Percentiles rank a stretch among this genome's conserved stretches.
Conservation (phyloP, 2,797 vertebrate species). For the Chiroxiphia lanceolata region DNA sequence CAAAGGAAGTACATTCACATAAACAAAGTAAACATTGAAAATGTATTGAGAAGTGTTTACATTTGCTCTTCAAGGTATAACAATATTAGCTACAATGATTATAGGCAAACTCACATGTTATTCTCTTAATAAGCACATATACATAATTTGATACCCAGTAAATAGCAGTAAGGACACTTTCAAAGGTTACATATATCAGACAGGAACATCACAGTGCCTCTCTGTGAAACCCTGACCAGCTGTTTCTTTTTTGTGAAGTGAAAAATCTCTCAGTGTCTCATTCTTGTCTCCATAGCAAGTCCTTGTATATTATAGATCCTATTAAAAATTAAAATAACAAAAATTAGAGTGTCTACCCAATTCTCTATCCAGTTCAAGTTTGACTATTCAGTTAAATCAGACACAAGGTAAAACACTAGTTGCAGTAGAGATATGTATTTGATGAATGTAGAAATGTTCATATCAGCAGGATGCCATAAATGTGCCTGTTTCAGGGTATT, state of each 20-base stretch:
- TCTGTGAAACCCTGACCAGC: not conserved
- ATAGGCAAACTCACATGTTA: constrained; percentile 11
- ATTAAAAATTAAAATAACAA: not conserved
- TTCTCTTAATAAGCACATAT: constrained; percentile 29
- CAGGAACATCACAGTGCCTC: not conserved
- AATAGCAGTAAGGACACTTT: constrained; percentile 2
- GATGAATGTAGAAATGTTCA: not conserved
- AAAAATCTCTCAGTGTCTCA: not conserved
- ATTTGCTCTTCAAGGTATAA: constrained; percentile 23
- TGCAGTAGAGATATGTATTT: not conserved
- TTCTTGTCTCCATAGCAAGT: not conserved
- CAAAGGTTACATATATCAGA: not conserved
- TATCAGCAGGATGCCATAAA: not conserved
- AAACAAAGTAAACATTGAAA: constrained; percentile 22
- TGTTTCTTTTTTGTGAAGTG: not conserved
- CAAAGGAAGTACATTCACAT: constrained; percentile 16
- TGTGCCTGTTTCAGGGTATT: not conserved
- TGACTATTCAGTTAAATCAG: not conserved
- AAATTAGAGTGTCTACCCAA: not conserved
- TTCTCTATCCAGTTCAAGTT: not conserved
- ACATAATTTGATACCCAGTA: constrained; percentile 6
- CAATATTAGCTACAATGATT: not conserved
- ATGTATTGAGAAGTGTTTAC: constrained; percentile 24
- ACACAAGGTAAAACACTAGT: not conserved
- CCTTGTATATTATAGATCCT: not conserved